Conservation (phyloP, 2,888 invertebrate genomes). For the Lordiphosa andalusiaca region DNA sequence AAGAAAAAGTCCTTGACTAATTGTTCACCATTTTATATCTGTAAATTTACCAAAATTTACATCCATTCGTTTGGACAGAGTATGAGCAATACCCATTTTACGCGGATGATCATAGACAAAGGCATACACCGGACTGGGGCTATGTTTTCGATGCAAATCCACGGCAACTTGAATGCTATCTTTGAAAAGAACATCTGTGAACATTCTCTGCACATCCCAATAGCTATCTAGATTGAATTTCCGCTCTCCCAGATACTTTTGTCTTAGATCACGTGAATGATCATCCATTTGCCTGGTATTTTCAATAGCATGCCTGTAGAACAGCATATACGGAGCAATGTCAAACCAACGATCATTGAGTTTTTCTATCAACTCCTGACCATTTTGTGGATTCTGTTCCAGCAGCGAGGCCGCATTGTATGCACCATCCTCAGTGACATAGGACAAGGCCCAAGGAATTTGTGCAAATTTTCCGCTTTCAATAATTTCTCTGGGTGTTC, state of each 20-base stretch:
- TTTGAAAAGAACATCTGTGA: slow-evolving; percentile 85
- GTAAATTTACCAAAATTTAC: slow-evolving; percentile 81
- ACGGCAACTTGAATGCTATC: slow-evolving; percentile 84
- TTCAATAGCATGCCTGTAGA: slow-evolving; percentile 83
- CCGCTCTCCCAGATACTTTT: slow-evolving; percentile 46
- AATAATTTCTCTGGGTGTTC: slow-evolving; percentile 85
- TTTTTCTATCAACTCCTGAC: slow-evolving; percentile 81
- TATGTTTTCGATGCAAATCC: slow-evolving; percentile 82
- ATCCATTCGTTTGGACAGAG: slow-evolving; percentile 81
- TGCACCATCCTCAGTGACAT: slow-evolving; percentile 87
- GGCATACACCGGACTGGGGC: slow-evolving; percentile 84
- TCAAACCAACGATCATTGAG: slow-evolving; percentile 82
- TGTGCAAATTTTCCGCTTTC: slow-evolving; percentile 83
- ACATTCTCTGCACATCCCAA: slow-evolving; percentile 80
- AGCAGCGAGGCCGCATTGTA: slow-evolving; percentile 83
- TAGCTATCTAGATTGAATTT: slow-evolving; percentile 81
- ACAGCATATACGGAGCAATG: slow-evolving; percentile 84
- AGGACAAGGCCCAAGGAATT: slow-evolving; percentile 86
- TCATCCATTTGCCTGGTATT: slow-evolving; percentile 77
- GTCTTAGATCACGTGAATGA: slow-evolving; percentile 44
- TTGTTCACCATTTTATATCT: too few relatives aligned
- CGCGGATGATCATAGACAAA: slow-evolving; percentile 85
- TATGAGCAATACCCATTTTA: slow-evolving; percentile 82
- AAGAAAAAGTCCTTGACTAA: too few relatives aligned
- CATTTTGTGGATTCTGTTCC: slow-evolving; percentile 29